Conservation (phyloP, 2,888 invertebrate genomes). For the Blastobasis adustella region DNA sequence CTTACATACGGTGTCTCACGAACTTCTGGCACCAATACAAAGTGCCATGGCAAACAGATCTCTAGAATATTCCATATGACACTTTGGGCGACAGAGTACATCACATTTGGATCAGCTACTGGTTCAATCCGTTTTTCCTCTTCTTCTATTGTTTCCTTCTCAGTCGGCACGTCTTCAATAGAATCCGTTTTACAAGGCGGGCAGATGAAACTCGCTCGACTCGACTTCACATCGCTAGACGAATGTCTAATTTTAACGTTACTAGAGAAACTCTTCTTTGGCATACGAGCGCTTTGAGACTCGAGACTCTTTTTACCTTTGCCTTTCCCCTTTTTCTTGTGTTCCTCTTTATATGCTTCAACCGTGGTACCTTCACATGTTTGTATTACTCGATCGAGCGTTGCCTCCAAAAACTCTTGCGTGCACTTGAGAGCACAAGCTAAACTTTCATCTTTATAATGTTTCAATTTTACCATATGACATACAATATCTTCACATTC, state of each 20-base stretch:
- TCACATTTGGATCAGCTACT: conserved; percentile 36
- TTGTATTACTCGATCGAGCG: conserved; percentile 42
- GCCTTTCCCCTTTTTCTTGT: conserved; percentile 41
- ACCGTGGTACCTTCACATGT: conserved; percentile 52
- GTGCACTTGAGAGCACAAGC: conserved; percentile 51
- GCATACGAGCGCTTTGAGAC: conserved; percentile 39
- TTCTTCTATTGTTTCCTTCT: conserved; percentile 34
- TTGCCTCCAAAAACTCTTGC: conserved; percentile 38
- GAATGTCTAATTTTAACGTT: conserved; percentile 36
- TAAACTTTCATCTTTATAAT: conserved; percentile 48
- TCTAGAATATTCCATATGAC: conserved; percentile 57
- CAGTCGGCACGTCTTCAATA: conserved; percentile 30
- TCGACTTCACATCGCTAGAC: conserved; percentile 34
- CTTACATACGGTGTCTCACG: conserved; percentile 39
- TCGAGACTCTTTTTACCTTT: conserved; percentile 25
- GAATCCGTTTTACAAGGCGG: conserved; percentile 44
- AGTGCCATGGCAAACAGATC: conserved; percentile 61
- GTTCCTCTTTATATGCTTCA: conserved; percentile 32
- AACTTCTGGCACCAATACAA: conserved; percentile 40
- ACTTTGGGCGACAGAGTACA: conserved; percentile 47
- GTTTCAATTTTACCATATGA: conserved; percentile 48
- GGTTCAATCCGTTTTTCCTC: conserved; percentile 39
- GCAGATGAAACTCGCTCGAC: conserved; percentile 41
- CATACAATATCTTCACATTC: conserved; percentile 67
- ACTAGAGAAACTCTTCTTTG: conserved; percentile 25